Conservation (phyloP, 1,140 invertebrate species). For the Amyelois transitella region DNA sequence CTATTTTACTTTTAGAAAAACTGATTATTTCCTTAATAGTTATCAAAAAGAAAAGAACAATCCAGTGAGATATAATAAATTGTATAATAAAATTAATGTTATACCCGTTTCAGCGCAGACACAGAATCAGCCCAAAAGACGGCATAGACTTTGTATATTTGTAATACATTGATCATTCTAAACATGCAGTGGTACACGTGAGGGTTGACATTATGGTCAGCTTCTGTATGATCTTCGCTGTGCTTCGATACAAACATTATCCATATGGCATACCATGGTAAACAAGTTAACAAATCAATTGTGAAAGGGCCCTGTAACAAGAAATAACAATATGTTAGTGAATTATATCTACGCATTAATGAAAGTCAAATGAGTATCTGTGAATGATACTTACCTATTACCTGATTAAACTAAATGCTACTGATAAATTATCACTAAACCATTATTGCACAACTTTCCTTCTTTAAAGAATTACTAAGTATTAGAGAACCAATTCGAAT, state of each 20-base stretch:
- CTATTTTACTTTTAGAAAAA: too few relatives aligned
- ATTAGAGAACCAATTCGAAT: too few relatives aligned
- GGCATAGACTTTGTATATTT: conserved; percentile 59
- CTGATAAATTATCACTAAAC: too few relatives aligned
- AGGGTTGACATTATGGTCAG: conserved; percentile 35
- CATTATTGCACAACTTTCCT: too few relatives aligned
- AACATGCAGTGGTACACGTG: conserved; percentile 54
- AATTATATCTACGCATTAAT: neutral
- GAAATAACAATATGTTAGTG: neutral
- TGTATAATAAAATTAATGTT: neutral
- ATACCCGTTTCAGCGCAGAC: conserved; percentile 48
- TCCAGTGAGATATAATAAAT: neutral
- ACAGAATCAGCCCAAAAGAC: conserved; percentile 59
- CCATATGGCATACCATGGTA: conserved; percentile 63
- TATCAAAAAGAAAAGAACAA: too few relatives aligned
- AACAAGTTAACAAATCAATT: conserved; percentile 57
- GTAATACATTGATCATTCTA: conserved; percentile 54
- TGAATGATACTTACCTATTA: too few relatives aligned
- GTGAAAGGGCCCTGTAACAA: conserved; percentile 50
- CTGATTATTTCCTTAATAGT: too few relatives aligned
- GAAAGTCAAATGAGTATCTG: too few relatives aligned
- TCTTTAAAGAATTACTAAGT: too few relatives aligned
- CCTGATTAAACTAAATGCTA: too few relatives aligned
- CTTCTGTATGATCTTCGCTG: conserved; percentile 39
- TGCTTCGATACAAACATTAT: conserved; percentile 51